A percentile compares a stretch with the other conserved stretches of the same genome.
phyloP scores from a whole-genome alignment of 2,113 vertebrate species.

The Turdus rufiventris region DNA sequence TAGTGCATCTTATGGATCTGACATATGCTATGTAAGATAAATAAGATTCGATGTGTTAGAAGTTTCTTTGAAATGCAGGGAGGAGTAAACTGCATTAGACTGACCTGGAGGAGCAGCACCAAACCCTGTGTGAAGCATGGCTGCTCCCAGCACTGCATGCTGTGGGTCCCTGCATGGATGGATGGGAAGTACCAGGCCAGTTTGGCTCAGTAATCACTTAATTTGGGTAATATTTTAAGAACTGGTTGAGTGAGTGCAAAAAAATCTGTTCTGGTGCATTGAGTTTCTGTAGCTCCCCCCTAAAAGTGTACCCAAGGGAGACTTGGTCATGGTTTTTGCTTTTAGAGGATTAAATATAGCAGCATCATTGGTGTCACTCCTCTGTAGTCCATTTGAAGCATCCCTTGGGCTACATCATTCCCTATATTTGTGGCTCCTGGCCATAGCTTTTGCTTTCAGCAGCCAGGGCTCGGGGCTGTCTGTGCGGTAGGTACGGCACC shows the following conservation, averaged over 20 bases:
- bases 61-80: not conserved
- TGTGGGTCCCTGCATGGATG: not conserved
- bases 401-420: slow-evolving; percentile 1
- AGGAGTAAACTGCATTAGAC: not conserved
- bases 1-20: accelerated
- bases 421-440: not conserved
- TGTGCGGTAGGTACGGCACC: not conserved
- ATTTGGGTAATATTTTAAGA: not conserved
- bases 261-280: not conserved
- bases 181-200: not conserved
- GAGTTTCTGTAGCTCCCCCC: not conserved
- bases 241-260: not conserved
- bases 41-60: not conserved
- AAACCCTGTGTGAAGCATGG: accelerated
- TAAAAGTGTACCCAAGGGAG: not conserved
- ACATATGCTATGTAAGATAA: accelerated
- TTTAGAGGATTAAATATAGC: slow-evolving; percentile 41
- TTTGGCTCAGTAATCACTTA: not conserved
- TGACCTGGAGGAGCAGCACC: not conserved
- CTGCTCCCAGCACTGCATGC: not conserved
- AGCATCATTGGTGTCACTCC: not conserved
- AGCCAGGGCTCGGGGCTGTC: not conserved
- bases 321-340: slow-evolving; percentile 2
- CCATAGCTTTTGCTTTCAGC: not conserved
- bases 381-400: not conserved